Conservation (phyloP, 2,113 vertebrate genomes). For the Rhombomys opimus region DNA sequence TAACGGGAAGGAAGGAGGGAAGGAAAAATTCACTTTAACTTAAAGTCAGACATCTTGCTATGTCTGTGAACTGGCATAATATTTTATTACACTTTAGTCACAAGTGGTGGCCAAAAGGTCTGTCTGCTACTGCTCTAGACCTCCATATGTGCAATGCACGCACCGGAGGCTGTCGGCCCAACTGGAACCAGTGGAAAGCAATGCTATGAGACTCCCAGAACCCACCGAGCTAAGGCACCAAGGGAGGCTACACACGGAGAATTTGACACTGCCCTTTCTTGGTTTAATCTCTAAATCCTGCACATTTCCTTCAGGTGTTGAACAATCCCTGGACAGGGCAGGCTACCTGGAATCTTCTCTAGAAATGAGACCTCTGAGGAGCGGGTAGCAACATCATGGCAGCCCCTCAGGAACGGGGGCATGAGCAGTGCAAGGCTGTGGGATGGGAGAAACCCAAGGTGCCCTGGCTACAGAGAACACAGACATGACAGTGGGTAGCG, state of each 20-base stretch:
- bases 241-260: not conserved
- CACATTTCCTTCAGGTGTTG: not conserved
- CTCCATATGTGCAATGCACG: not conserved
- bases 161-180: not conserved
- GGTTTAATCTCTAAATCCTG: not conserved
- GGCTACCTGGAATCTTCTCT: not conserved
- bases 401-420: not conserved
- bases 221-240: not conserved
- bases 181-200: not conserved
- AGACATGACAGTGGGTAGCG: not conserved
- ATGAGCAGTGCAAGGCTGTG: accelerated
- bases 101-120: not conserved
- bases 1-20: not conserved
- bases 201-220: not conserved
- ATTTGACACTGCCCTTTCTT: not conserved
- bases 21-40: not conserved
- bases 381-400: accelerated
- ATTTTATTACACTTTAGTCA: not conserved
- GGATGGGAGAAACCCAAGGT: not conserved
- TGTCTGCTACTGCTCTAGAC: not conserved
- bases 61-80: not conserved
- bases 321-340: not conserved
- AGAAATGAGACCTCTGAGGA: not conserved
- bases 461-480: accelerated
- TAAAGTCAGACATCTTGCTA: not conserved